These are phyloP conservation scores for Mionectes olivaceus DNA, from an alignment of 2,797 vertebrate genomes.

Conservation along the genomic window DNA sequence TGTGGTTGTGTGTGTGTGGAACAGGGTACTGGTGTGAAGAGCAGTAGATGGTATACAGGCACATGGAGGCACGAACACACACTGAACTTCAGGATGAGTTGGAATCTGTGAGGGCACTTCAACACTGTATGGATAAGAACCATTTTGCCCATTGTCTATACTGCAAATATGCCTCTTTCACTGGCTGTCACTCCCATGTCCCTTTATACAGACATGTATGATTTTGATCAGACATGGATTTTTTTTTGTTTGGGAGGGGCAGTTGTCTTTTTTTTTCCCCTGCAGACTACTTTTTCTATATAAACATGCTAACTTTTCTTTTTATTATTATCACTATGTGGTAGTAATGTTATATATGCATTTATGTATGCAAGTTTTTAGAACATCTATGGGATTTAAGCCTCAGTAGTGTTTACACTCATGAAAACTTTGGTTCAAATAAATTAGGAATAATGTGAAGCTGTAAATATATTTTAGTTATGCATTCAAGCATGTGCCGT, in stretches of 20 bases:
- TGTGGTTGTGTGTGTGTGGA: not conserved
- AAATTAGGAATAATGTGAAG: not conserved
- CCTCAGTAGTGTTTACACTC: not conserved
- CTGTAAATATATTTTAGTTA: not conserved
- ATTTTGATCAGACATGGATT: not conserved
- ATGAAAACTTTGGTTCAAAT: not conserved
- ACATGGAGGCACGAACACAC: not conserved
- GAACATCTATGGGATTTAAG: not conserved
- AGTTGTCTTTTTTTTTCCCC: not conserved
- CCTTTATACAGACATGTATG: not conserved
- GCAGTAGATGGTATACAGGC: not conserved
- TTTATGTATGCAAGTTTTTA: not conserved
- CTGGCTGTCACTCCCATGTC: not conserved
- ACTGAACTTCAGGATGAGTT: not conserved
- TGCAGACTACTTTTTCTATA: not conserved
- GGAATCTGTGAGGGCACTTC: not conserved
- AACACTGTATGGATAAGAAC: not conserved
- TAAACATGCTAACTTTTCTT: not conserved
- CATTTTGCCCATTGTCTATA: not conserved
- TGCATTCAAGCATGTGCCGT: not conserved
- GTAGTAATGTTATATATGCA: not conserved
- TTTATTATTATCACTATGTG: not conserved
- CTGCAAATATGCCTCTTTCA: not conserved
- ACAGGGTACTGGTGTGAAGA: not conserved
- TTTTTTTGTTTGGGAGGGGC: not conserved